These are phyloP conservation scores for Lagocephalus sceleratus DNA, from an alignment of 2,797 vertebrate species.

Conservation along the genomic window DNA sequence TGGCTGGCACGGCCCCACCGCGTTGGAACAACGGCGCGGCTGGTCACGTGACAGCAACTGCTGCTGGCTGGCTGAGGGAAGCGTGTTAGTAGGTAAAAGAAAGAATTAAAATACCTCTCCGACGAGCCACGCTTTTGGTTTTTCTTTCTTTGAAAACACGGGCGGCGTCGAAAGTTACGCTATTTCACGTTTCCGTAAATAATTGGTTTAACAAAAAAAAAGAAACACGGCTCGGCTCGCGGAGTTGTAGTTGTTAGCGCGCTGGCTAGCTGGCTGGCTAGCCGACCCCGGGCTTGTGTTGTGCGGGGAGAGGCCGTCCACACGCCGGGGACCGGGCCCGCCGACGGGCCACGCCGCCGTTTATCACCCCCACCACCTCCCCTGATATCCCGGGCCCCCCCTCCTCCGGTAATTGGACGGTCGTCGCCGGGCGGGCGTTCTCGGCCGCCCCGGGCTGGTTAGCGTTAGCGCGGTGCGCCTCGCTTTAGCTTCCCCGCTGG, in stretches of 20 bases:
- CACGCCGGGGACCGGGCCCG: slow-evolving; percentile 42
- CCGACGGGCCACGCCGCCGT: slow-evolving; percentile 11
- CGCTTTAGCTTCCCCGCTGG: slow-evolving; percentile 33
- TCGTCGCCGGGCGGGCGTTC: too few relatives aligned
- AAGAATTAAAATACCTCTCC: slow-evolving; percentile 23
- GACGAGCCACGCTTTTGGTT: too few relatives aligned
- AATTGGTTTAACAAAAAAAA: not conserved
- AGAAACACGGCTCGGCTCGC: not conserved
- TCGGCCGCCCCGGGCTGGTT: too few relatives aligned
- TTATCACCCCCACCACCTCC: too few relatives aligned
- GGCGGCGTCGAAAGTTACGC: too few relatives aligned
- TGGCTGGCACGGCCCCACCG: slow-evolving; percentile 38
- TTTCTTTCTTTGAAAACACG: too few relatives aligned
- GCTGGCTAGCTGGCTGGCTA: slow-evolving; percentile 21
- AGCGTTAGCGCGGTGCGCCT: not conserved
- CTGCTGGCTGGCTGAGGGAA: slow-evolving; percentile 78
- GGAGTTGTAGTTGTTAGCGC: slow-evolving; percentile 11
- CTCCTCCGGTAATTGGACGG: too few relatives aligned
- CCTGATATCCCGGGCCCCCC: too few relatives aligned
- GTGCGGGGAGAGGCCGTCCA: slow-evolving; percentile 54
- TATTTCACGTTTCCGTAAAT: not conserved
- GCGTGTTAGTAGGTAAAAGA: slow-evolving; percentile 83
- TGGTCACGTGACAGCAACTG: slow-evolving; percentile 73
- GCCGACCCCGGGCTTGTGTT: slow-evolving; percentile 32
- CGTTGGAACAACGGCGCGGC: slow-evolving; percentile 59